A percentile compares a stretch with the other conserved stretches of the same genome.
Conservation (phyloP, 2,797 vertebrate genomes). For the Bradypus variegatus region DNA sequence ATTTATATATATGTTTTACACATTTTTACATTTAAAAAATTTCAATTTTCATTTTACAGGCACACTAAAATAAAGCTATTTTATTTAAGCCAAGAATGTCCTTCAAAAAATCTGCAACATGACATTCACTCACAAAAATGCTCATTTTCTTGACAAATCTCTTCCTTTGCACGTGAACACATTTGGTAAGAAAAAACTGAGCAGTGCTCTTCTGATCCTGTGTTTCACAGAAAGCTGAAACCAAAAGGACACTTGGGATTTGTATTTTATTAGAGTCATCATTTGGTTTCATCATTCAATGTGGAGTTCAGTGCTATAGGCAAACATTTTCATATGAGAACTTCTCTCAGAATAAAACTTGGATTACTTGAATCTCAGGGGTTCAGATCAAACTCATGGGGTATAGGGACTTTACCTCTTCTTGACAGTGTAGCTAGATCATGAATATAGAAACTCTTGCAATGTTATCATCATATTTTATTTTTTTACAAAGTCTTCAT, state of each 20-base stretch:
- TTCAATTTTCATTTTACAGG: neutral
- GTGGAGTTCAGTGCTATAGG: neutral
- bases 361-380: neutral
- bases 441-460: neutral
- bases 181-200: neutral
- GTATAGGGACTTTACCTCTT: neutral
- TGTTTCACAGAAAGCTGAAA: neutral
- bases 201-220: neutral
- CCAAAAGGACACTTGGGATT: neutral
- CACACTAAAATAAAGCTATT: neutral
- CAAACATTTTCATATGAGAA: constrained; percentile 21
- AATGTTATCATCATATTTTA: neutral
- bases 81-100: neutral
- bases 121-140: neutral
- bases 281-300: constrained; percentile 17
- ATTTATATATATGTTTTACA: neutral
- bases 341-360: constrained; percentile 15
- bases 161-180: neutral
- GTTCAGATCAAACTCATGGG: neutral
- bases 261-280: neutral
- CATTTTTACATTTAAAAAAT: neutral
- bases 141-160: neutral
- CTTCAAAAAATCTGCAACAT: neutral
- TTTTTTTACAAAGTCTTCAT: neutral
- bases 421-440: neutral